phyloP scores from a whole-genome alignment of 2,888 invertebrate genomes.

The Trissolcus brochymenae region DNA sequence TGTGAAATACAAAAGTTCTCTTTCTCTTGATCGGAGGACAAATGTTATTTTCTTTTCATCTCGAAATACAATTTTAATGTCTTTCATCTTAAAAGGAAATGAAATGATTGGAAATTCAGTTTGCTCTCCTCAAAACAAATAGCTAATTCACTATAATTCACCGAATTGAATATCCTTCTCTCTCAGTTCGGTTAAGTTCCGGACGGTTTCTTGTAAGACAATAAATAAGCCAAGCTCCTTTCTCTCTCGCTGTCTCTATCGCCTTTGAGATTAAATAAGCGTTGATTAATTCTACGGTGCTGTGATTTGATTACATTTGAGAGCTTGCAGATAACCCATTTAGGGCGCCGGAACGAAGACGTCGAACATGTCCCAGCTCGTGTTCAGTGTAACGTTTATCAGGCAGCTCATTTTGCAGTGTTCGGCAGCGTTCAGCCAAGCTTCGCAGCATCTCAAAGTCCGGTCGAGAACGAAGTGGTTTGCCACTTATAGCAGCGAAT shows the following conservation, averaged over 20 bases:
- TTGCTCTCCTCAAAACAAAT: background rate
- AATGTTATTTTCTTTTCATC: too few species aligned
- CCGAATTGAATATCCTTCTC: background rate
- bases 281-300: constrained; percentile 35
- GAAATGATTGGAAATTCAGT: background rate
- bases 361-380: constrained; percentile 19
- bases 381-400: constrained; percentile 56
- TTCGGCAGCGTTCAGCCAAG: constrained; percentile 82
- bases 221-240: constrained; percentile 19
- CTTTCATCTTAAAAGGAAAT: too few species aligned
- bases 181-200: background rate
- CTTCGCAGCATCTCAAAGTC: constrained; percentile 86
- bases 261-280: constrained; percentile 27
- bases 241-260: background rate
- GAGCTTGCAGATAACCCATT: constrained; percentile 29
- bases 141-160: background rate
- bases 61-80: too few species aligned
- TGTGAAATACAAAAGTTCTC: constrained; percentile 13
- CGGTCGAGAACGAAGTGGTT: constrained; percentile 80
- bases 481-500: constrained; percentile 66
- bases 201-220: background rate
- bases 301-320: constrained; percentile 39
- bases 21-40: too few species aligned
- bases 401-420: constrained; percentile 81
- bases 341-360: constrained; percentile 29